Percentiles rank a stretch among this genome's conserved stretches.
phyloP scores from a whole-genome alignment of 2,888 invertebrate species.

The Agriopis aurantiaria region DNA sequence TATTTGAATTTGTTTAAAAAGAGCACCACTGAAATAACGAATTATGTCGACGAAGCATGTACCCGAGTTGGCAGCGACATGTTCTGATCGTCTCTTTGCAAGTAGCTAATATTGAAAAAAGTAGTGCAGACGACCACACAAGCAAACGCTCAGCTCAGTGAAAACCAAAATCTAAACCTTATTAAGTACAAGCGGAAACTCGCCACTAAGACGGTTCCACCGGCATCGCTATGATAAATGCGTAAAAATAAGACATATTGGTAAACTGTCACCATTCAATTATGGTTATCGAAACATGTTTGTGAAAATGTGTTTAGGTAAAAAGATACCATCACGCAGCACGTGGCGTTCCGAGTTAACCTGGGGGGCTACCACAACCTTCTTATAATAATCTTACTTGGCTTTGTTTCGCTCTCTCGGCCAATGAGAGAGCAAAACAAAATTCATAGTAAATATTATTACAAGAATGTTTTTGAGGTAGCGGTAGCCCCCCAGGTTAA shows the following conservation, averaged over 20 bases:
- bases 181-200: background rate
- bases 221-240: background rate
- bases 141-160: background rate
- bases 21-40: slow-evolving; percentile 6
- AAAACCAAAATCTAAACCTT: slow-evolving; percentile 4
- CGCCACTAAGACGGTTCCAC: background rate
- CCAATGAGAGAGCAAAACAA: no score
- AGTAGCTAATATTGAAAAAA: slow-evolving; percentile 8
- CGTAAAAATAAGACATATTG: background rate
- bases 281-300: background rate
- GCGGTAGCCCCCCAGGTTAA: background rate
- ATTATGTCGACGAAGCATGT: slow-evolving; percentile 35
- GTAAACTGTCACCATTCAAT: background rate
- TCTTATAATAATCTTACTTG: no score
- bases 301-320: background rate
- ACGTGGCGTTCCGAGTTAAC: background rate
- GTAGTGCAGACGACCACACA: background rate
- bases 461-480: no score
- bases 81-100: slow-evolving; percentile 1
- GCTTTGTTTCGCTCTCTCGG: no score
- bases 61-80: slow-evolving; percentile 23
- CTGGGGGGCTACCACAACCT: background rate
- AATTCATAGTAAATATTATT: no score
- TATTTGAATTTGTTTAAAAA: no score
- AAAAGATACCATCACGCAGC: background rate